phyloP scores from a whole-genome alignment of 2,888 invertebrate genomes.

The Falcaria lacertinaria region DNA sequence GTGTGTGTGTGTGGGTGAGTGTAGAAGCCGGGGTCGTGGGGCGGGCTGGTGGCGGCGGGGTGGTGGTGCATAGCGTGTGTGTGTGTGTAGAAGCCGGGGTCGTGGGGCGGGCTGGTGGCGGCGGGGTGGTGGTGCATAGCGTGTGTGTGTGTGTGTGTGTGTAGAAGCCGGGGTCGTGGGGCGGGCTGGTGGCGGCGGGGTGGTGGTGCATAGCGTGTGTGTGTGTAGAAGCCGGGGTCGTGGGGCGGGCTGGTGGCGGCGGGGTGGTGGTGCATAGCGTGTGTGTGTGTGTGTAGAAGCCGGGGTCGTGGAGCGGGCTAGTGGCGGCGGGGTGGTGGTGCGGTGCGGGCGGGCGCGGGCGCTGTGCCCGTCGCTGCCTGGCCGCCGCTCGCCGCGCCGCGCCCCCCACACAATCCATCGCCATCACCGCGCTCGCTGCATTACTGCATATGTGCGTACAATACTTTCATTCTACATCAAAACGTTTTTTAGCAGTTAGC shows the following conservation, averaged over 20 bases:
- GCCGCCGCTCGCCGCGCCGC: conserved; percentile 48
- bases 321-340: conserved; percentile 67
- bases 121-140: conserved; percentile 73
- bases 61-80: too few relatives aligned
- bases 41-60: conserved; percentile 45
- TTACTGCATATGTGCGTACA: conserved; percentile 58
- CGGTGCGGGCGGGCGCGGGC: conserved; percentile 59
- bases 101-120: conserved; percentile 35
- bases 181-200: too few relatives aligned
- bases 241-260: too few relatives aligned
- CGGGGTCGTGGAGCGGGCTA: conserved; percentile 45
- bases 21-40: conserved; percentile 49
- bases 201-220: too few relatives aligned
- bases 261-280: too few relatives aligned
- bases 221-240: too few relatives aligned
- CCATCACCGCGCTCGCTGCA: conserved; percentile 43
- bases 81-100: too few relatives aligned
- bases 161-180: too few relatives aligned
- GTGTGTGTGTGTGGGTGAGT: not conserved
- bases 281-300: conserved; percentile 29
- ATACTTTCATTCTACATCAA: conserved; percentile 13
- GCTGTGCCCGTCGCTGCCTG: conserved; percentile 54
- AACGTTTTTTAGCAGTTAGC: too few relatives aligned
- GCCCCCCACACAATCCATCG: conserved; percentile 23
- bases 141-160: too few relatives aligned